phyloP scores from a whole-genome alignment of 2,797 vertebrate genomes.

The Microtus agrestis region DNA sequence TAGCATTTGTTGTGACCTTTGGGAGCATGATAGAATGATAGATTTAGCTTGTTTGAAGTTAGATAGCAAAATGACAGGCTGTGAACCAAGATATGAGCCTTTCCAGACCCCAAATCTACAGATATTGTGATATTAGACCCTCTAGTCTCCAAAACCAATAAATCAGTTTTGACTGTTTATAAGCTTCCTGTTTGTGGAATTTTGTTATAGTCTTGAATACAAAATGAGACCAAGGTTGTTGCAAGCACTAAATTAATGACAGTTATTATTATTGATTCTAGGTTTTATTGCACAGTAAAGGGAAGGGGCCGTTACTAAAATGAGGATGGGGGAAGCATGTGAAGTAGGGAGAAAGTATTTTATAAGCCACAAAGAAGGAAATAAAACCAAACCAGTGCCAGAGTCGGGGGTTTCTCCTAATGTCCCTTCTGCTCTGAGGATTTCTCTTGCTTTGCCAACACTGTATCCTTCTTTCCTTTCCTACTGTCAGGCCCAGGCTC shows the following conservation, averaged over 20 bases:
- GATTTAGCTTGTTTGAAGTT: neutral
- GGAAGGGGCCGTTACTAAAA: neutral
- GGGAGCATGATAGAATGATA: neutral
- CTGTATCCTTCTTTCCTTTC: slow-evolving; percentile 21
- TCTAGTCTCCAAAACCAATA: neutral
- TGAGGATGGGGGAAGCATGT: neutral
- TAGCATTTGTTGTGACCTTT: neutral
- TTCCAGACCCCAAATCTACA: neutral
- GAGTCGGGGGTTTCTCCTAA: neutral
- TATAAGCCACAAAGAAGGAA: neutral
- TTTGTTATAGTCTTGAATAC: neutral
- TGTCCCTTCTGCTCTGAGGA: neutral
- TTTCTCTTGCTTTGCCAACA: neutral
- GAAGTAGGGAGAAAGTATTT: neutral
- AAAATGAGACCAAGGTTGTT: neutral
- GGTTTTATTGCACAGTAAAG: neutral
- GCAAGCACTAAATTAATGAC: neutral
- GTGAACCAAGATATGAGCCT: neutral
- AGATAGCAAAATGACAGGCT: neutral
- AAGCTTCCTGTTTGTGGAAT: neutral
- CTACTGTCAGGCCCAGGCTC: neutral
- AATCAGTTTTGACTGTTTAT: neutral
- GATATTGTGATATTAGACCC: neutral
- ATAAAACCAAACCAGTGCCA: neutral
- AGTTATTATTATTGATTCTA: neutral